phyloP scores from a whole-genome alignment of 2,113 vertebrate genomes.

The Grammomys surdaster region DNA sequence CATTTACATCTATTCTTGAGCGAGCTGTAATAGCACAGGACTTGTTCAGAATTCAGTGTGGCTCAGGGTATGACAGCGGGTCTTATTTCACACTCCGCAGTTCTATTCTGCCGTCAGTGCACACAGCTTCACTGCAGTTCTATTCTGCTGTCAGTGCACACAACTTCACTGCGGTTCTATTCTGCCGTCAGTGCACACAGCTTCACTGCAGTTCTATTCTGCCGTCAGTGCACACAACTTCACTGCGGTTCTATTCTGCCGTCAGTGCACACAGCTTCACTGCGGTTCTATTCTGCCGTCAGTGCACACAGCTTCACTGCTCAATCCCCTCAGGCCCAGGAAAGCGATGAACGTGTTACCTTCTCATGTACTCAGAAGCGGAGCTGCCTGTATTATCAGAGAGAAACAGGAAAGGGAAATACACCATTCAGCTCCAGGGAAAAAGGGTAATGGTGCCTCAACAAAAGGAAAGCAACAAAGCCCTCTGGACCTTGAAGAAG shows the following conservation, averaged over 20 bases:
- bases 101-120: background rate
- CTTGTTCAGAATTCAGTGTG: background rate
- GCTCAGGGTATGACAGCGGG: background rate
- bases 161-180: conserved; percentile 18
- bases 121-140: background rate
- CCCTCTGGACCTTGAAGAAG: background rate
- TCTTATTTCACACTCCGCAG: background rate
- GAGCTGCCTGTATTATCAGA: background rate
- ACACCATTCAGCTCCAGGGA: background rate
- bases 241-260: background rate
- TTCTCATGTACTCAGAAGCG: background rate
- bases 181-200: too few species aligned
- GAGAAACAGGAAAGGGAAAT: conserved; percentile 21
- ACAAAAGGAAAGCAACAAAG: background rate
- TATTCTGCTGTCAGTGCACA: background rate
- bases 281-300: background rate
- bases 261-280: too few species aligned
- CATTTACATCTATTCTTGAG: background rate
- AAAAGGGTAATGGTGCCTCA: background rate
- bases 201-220: background rate
- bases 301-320: background rate
- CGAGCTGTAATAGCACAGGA: background rate
- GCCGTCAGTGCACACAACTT: background rate
- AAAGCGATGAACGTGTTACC: background rate
- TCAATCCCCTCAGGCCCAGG: background rate